Evolutionary conservation across 2,888 invertebrate species (phyloP).

Genomic region (Dioctria rufipes): DNA sequence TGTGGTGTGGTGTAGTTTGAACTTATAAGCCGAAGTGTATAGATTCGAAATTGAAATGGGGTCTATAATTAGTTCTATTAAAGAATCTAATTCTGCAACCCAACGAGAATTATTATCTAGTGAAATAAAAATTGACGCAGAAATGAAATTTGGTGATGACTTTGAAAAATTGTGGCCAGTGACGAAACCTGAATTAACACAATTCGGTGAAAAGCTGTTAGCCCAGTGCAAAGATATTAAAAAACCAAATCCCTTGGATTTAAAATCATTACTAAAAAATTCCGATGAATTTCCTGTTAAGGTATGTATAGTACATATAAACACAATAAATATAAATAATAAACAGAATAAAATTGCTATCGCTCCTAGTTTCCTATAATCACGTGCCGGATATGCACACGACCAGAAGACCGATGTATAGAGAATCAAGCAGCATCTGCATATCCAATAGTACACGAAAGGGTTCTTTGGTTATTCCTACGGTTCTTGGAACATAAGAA

Average conservation of each 20-base stretch:
- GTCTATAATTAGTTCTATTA: slow-evolving; percentile 62
- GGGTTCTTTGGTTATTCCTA: slow-evolving; percentile 76
- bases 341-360: no score
- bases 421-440: slow-evolving; percentile 72
- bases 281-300: slow-evolving; percentile 54
- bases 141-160: slow-evolving; percentile 53
- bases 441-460: slow-evolving; percentile 80
- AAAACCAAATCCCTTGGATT: slow-evolving; percentile 58
- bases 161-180: slow-evolving; percentile 64
- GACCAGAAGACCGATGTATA: slow-evolving; percentile 65
- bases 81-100: no score
- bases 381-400: slow-evolving; percentile 65
- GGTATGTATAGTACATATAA: slow-evolving; percentile 23
- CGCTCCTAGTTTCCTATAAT: slow-evolving; percentile 67
- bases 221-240: slow-evolving; percentile 61
- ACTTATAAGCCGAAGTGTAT: no score
- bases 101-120: background rate
- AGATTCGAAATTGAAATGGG: slow-evolving; percentile 18
- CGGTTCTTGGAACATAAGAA: slow-evolving; percentile 78
- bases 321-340: background rate
- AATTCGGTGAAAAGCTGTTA: slow-evolving; percentile 63
- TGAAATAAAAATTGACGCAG: no score
- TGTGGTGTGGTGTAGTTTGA: no score
- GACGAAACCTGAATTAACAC: slow-evolving; percentile 55
- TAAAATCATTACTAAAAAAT: slow-evolving; percentile 43